Evolutionary conservation across 2,797 vertebrate species (phyloP), one percentile per base, ranked within the genome.

Genomic region (Podarcis siculus): DNA sequence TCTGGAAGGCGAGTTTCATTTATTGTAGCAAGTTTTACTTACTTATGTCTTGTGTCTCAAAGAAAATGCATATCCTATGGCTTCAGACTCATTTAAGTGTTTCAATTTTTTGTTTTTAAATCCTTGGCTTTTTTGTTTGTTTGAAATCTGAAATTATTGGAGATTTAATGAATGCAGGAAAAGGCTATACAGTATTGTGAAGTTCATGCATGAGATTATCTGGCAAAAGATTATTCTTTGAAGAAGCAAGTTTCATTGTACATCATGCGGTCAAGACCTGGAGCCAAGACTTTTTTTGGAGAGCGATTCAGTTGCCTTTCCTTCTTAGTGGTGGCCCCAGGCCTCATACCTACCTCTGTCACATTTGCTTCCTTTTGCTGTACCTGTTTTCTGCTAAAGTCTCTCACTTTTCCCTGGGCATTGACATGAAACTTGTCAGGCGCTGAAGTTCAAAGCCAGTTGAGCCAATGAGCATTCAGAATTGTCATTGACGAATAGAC

Each of bases 401-500:
- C 88, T 58, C 79, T 89, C 13, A 55, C 49, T 82, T 80, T n/a
- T 5, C 67, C 8, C 86, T 89, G 77, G 35, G 64, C n/a, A 19
- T 73, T 84, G 79, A 92, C 88, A 90, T 91, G 21, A 89, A 87
- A 92, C 89, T 91, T 90, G 92, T 86, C 88, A 78, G 15, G n/a
- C 82, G 87, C 82, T 49, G 35, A 80, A 86, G 86, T 86, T 86
- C 76, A 89, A 90, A 93, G 79, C 93, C 92, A 93, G 76, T 95
- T 93, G 93, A 93, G 92, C 64, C 30, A 72, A 55, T 1, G 49
- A 90, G 85, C 89, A 77, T 91, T 82, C 87, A 79, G 89, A 93
- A 93, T 86, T 91, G 91, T 93, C 93, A 90, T 83, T 9, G 86
- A 90, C 90, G 89, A 92, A 92, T 89, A 91, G 87, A 86, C 87